Percentiles rank a stretch among this genome's conserved stretches.
Evolutionary conservation across 2,797 vertebrate genomes (phyloP).

Genomic region (Cirrhinus mrigala): DNA sequence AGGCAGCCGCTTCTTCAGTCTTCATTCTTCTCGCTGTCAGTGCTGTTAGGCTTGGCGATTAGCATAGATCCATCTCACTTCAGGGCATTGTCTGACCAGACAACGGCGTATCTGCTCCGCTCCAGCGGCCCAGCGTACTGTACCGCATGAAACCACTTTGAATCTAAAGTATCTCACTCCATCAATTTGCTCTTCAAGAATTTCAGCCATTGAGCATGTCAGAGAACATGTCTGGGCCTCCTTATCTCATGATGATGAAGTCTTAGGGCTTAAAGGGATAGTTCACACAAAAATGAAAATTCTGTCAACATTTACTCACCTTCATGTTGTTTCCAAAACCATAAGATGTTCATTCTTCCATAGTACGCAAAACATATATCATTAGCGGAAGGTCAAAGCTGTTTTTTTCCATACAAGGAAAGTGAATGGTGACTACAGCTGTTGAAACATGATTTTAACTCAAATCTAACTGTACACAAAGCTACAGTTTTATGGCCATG

Average conservation of each 20-base stretch:
- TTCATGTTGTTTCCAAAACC: not conserved
- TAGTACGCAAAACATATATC: not conserved
- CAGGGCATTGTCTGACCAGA: slow-evolving; percentile 67
- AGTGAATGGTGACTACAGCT: not conserved
- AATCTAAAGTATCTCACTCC: slow-evolving; percentile 10
- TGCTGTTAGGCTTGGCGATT: slow-evolving; percentile 60
- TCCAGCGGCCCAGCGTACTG: slow-evolving; percentile 58
- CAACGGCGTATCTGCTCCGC: slow-evolving; percentile 58
- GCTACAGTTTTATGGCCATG: not conserved
- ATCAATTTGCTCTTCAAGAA: slow-evolving; percentile 7
- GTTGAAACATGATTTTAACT: not conserved
- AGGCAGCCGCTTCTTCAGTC: slow-evolving; percentile 63
- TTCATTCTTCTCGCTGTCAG: slow-evolving; percentile 70
- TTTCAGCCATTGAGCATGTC: slow-evolving; percentile 21
- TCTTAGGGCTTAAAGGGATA: not conserved
- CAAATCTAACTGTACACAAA: not conserved
- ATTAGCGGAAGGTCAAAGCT: not conserved
- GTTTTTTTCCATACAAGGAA: not conserved
- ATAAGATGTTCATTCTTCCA: not conserved
- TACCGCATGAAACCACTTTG: slow-evolving; percentile 8
- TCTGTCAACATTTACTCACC: not conserved
- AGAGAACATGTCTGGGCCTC: slow-evolving; percentile 24
- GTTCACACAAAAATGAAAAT: not conserved
- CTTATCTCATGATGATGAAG: slow-evolving; percentile 2
- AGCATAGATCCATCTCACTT: slow-evolving; percentile 70